These are phyloP conservation scores for Thalpophila matura DNA, from an alignment of 2,888 invertebrate genomes.

Conservation along the genomic window DNA sequence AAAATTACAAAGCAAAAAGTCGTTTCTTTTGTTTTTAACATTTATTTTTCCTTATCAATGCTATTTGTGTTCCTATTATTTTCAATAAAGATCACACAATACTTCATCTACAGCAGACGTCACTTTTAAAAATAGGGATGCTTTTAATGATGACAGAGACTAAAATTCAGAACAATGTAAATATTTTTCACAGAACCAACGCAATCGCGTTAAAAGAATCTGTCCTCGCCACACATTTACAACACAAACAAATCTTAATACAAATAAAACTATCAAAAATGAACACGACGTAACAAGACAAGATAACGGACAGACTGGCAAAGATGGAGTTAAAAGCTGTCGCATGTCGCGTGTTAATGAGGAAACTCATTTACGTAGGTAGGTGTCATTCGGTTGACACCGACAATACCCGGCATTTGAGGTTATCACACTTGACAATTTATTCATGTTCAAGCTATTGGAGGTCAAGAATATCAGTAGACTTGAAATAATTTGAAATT, in stretches of 20 bases:
- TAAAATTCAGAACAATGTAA: conserved; percentile 8
- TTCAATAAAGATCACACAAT: too few species aligned
- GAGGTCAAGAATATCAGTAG: conserved; percentile 7
- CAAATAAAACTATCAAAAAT: conserved; percentile 44
- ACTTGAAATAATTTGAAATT: neutral
- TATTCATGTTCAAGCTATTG: neutral
- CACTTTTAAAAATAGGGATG: neutral
- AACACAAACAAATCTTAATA: conserved; percentile 32
- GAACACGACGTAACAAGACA: conserved; percentile 4
- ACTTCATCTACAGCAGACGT: too few species aligned
- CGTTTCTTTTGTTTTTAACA: too few species aligned
- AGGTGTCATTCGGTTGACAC: conserved; percentile 27
- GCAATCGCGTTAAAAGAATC: neutral
- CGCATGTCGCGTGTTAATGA: conserved; percentile 61
- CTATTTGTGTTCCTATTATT: too few species aligned
- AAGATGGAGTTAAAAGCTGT: conserved; percentile 13
- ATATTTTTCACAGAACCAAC: conserved; percentile 11
- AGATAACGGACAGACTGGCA: conserved; percentile 27
- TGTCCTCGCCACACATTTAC: conserved; percentile 20
- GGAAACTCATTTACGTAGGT: conserved; percentile 64
- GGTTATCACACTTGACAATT: conserved; percentile 25
- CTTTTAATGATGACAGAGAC: neutral
- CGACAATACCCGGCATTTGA: conserved; percentile 10
- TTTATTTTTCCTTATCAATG: too few species aligned
- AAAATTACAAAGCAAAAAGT: too few species aligned